Evolutionary conservation across 2,797 vertebrate species (phyloP), one percentile per base, ranked within the genome.

Genomic region (Lophius americanus): DNA sequence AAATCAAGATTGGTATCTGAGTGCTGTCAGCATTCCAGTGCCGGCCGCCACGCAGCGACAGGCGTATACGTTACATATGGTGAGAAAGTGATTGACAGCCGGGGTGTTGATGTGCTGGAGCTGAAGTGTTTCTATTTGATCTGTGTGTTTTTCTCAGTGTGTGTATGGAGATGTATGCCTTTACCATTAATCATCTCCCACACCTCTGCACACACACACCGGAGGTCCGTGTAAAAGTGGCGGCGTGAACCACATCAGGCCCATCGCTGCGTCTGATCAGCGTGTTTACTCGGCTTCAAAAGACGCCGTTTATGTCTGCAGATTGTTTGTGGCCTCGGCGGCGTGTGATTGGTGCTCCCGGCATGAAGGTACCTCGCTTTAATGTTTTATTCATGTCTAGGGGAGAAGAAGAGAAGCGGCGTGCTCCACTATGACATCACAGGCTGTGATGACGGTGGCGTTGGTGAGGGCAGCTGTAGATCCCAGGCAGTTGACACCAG

Each of bases 1-100:
- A 95, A 96, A 96, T 95, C 93, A 96, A 96, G 91, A 89, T 92
- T 91, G 87, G 74, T 90, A 91, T 92, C 92, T 92, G 64, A 64
- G 90, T 83, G 92, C 84, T 89, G 91, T 90, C 81, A 79, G 83
- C 92, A 89, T 92, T 92, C 85, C 78, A 78, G 64, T 79, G 82
- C 85, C 81, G 73, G 57, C 73, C 52, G 67, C 23, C 66, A 44
- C 33, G 66, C 73, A 67, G 82, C 61, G 71, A 78, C 84, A 85
- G 75, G 82, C 80, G 14, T 92, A 89, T 93, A 90, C 4, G 86
- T 93, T 93, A 91, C 92, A 90, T 41, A 60, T 64, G 59, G 54
- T 60, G 70, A 70, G 79, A 71, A 82, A 62, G 76, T 65, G 89
- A 91, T 88, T 92, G 91, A 92, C 91, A 92, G 90, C 81, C 68